These are phyloP conservation scores for Euthynnus affinis DNA, from an alignment of 2,797 vertebrate genomes.

Conservation along the genomic window DNA sequence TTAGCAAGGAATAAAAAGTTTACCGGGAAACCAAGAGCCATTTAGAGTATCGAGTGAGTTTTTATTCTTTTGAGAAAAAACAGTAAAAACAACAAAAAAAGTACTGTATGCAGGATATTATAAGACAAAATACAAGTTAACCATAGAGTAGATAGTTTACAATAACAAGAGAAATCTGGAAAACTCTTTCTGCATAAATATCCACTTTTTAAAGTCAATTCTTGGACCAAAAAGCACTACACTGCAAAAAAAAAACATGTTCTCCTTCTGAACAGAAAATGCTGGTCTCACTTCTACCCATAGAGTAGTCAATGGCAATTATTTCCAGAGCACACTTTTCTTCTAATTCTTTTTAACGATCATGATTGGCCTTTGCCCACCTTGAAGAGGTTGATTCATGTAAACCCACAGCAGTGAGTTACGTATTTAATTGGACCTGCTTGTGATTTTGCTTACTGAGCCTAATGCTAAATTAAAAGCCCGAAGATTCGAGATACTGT, in stretches of 20 bases:
- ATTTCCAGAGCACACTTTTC: conserved; percentile 57
- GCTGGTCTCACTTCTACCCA: conserved; percentile 20
- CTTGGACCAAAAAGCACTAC: conserved; percentile 34
- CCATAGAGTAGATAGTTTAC: background rate
- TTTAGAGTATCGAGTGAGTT: conserved; percentile 35
- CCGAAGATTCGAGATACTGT: conserved; percentile 81
- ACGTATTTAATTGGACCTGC: conserved; percentile 78
- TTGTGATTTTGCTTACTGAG: conserved; percentile 79
- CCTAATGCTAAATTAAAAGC: conserved; percentile 84
- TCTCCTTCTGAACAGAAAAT: conserved; percentile 37
- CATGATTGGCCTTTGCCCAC: conserved; percentile 53
- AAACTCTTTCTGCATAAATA: conserved; percentile 17
- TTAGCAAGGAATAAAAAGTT: conserved; percentile 62
- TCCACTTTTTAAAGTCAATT: conserved; percentile 12
- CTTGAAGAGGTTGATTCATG: conserved; percentile 57
- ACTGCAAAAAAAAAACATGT: conserved; percentile 21
- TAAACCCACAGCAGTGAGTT: conserved; percentile 61
- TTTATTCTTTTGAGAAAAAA: conserved; percentile 5
- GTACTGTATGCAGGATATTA: background rate
- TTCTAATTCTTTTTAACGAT: conserved; percentile 63
- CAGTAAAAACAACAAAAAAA: conserved; percentile 5
- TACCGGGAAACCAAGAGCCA: conserved; percentile 39
- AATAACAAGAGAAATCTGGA: background rate
- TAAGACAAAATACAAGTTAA: conserved; percentile 5
- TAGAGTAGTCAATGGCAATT: conserved; percentile 65